These are phyloP conservation scores for Talpa occidentalis DNA, from an alignment of 2,113 vertebrate species.

Conservation along the genomic window DNA sequence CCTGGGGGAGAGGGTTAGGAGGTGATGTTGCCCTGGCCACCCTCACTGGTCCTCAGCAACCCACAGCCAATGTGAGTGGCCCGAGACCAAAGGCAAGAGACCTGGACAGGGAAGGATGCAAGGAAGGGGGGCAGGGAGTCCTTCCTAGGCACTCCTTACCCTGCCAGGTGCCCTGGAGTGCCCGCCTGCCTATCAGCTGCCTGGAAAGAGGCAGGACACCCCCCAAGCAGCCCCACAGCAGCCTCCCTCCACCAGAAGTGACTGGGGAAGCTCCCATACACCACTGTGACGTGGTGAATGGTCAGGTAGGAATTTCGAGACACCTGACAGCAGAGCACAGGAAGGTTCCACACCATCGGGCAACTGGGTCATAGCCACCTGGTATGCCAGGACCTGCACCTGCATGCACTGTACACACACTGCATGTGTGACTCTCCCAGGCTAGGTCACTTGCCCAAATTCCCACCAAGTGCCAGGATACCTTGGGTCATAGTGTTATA, in stretches of 20 bases:
- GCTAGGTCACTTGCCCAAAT: not conserved
- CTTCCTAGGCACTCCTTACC: not conserved
- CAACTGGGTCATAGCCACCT: not conserved
- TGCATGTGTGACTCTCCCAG: not conserved
- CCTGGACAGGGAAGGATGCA: not conserved
- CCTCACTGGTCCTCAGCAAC: not conserved
- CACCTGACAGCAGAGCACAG: too few species aligned
- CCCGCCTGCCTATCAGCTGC: too few species aligned
- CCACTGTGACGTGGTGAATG: not conserved
- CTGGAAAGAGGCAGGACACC: not conserved
- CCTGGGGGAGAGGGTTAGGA: accelerated
- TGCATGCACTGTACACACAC: too few species aligned
- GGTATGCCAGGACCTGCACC: not conserved
- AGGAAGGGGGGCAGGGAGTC: not conserved
- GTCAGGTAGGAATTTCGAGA: not conserved
- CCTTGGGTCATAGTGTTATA: accelerated
- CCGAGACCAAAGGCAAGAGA: not conserved
- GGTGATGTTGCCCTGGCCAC: not conserved
- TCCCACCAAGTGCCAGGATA: not conserved
- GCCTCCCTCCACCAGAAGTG: not conserved
- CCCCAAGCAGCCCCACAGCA: too few species aligned
- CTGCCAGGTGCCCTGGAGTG: not conserved
- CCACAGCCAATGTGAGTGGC: not conserved
- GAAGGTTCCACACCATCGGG: not conserved
- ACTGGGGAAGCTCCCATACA: not conserved